phyloP scores from a whole-genome alignment of 2,797 vertebrate species.

The Crenuchus spilurus region DNA sequence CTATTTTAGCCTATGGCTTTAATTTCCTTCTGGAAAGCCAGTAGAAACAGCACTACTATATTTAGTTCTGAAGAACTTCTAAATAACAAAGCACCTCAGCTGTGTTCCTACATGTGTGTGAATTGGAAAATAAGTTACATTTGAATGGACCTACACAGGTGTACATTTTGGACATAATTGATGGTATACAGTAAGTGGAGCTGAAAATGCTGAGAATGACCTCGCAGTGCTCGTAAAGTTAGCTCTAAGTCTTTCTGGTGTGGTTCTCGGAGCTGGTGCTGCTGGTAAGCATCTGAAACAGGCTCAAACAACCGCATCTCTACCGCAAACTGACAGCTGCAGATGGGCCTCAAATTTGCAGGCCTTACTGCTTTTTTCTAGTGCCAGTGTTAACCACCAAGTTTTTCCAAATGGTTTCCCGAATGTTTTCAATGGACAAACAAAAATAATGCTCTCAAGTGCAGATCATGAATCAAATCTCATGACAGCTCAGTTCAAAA shows the following conservation, averaged over 20 bases:
- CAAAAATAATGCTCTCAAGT: not conserved
- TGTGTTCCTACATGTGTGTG: not conserved
- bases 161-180: not conserved
- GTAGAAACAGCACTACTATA: too few species aligned
- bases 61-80: not conserved
- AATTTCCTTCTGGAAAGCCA: too few species aligned
- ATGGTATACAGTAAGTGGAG: not conserved
- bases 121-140: not conserved
- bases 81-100: not conserved
- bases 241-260: not conserved
- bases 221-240: not conserved
- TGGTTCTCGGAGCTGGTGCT: not conserved
- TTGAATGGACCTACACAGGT: not conserved
- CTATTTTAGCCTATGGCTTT: too few species aligned
- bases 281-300: not conserved
- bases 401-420: not conserved
- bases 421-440: constrained; percentile 11
- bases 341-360: constrained; percentile 2
- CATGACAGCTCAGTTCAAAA: not conserved
- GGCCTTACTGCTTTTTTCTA: not conserved
- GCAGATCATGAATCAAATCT: not conserved
- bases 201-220: constrained; percentile 7
- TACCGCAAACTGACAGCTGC: constrained; percentile 16
- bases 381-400: constrained; percentile 14
- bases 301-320: constrained; percentile 6